A percentile compares a stretch with the other conserved stretches of the same genome.
Conservation (phyloP, 2,888 invertebrate species). For the Caenorhabditis panamensis region DNA sequence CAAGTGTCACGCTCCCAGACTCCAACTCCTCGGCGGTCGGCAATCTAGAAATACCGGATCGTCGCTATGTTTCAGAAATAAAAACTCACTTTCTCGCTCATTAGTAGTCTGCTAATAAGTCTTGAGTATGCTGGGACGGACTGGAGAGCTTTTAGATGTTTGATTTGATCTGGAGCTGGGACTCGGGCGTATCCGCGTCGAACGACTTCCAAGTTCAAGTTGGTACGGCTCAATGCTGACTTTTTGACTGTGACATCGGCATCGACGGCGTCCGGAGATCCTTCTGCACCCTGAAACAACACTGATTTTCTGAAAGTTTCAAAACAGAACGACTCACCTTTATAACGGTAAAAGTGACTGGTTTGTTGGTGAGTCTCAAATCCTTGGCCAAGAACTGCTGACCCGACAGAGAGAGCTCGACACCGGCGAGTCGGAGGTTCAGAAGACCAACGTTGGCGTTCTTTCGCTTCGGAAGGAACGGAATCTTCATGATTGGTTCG, state of each 20-base stretch:
- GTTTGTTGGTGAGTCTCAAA: slow-evolving; percentile 74
- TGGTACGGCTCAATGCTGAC: slow-evolving; percentile 75
- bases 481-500: slow-evolving; percentile 76
- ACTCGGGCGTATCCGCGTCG: slow-evolving; percentile 80
- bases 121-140: slow-evolving; percentile 78
- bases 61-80: not conserved
- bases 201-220: slow-evolving; percentile 80
- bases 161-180: slow-evolving; percentile 73
- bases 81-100: slow-evolving; percentile 75
- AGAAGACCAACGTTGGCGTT: slow-evolving; percentile 71
- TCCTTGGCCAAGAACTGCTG: slow-evolving; percentile 76
- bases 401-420: slow-evolving; percentile 79
- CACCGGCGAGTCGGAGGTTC: slow-evolving; percentile 77
- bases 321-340: too few species aligned
- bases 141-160: slow-evolving; percentile 78
- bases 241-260: slow-evolving; percentile 79
- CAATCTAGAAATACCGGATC: slow-evolving; percentile 64
- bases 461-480: slow-evolving; percentile 72
- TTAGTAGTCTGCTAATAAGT: slow-evolving; percentile 77
- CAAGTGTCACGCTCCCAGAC: slow-evolving; percentile 80
- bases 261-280: slow-evolving; percentile 73
- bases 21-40: slow-evolving; percentile 80
- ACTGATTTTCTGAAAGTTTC: too few species aligned
- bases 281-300: slow-evolving; percentile 57
- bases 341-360: slow-evolving; percentile 78